Percentiles rank a stretch among this genome's conserved stretches.
Evolutionary conservation across 2,888 invertebrate species (phyloP).

Genomic region (Helobdella robusta): DNA sequence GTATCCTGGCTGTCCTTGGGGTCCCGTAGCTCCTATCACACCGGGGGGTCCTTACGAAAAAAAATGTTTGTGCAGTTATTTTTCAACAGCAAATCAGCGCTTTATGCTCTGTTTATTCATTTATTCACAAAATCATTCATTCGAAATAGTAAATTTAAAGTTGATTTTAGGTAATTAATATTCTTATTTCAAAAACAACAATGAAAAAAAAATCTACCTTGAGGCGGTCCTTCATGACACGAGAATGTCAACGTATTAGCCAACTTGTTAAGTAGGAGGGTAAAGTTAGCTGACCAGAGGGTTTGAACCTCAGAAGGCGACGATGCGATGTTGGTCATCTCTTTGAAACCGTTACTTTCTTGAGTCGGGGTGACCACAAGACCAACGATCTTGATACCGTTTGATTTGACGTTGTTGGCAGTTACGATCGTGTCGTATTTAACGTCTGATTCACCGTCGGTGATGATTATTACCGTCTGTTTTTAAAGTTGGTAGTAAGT

Average conservation of each 20-base stretch:
- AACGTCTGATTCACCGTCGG: constrained; percentile 23
- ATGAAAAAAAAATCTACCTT: too few relatives aligned
- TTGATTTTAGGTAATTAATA: too few relatives aligned
- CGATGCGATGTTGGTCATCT: constrained; percentile 12
- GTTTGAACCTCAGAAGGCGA: constrained; percentile 13
- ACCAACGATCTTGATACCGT: constrained; percentile 16
- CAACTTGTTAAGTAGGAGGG: constrained; percentile 7
- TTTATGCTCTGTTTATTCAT: too few relatives aligned
- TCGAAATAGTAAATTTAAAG: too few relatives aligned
- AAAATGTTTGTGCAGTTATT: constrained; percentile 16
- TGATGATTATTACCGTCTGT: constrained; percentile 21
- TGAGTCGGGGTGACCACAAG: constrained; percentile 10
- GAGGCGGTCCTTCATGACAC: background rate
- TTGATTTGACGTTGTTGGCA: constrained; percentile 21
- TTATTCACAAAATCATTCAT: too few relatives aligned
- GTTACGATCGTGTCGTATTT: background rate
- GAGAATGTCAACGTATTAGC: background rate
- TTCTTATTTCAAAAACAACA: too few relatives aligned
- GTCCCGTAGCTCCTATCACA: constrained; percentile 23
- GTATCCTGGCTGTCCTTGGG: constrained; percentile 25
- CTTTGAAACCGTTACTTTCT: constrained; percentile 4
- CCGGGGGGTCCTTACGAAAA: constrained; percentile 22
- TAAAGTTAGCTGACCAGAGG: constrained; percentile 16
- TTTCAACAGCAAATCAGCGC: too few relatives aligned
- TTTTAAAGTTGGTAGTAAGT: too few relatives aligned